Conservation (phyloP, 2,888 invertebrate genomes). For the Cancer borealis region DNA sequence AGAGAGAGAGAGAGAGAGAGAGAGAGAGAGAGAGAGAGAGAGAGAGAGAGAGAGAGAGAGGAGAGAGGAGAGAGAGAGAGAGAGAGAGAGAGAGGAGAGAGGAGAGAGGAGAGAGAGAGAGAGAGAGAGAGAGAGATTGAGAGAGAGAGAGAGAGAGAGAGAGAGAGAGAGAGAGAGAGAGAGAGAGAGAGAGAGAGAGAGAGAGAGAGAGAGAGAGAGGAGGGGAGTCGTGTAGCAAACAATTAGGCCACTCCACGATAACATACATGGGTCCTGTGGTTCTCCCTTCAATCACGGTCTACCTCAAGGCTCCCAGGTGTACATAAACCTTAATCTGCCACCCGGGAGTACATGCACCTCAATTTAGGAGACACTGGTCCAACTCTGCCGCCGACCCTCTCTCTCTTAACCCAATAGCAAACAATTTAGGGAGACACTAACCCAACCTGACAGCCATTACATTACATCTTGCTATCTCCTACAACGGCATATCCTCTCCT, state of each 20-base stretch:
- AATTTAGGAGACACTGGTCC: not conserved
- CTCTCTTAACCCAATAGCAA: slow-evolving; percentile 1
- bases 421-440: not conserved
- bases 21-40: too few species aligned
- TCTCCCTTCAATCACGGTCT: too few species aligned
- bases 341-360: not conserved
- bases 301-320: not conserved
- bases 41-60: too few species aligned
- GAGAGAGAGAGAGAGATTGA: not conserved
- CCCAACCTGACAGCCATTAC: not conserved
- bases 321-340: not conserved
- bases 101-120: not conserved
- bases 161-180: slow-evolving; percentile 6
- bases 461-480: not conserved
- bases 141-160: not conserved
- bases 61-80: too few species aligned
- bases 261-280: too few species aligned
- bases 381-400: not conserved
- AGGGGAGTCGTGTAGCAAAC: not conserved
- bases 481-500: not conserved
- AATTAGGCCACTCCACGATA: too few species aligned
- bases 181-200: slow-evolving; percentile 16
- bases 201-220: slow-evolving; percentile 1
- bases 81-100: too few species aligned
- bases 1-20: too few species aligned